phyloP scores from a whole-genome alignment of 2,888 invertebrate species.

The Oscheius sp. region DNA sequence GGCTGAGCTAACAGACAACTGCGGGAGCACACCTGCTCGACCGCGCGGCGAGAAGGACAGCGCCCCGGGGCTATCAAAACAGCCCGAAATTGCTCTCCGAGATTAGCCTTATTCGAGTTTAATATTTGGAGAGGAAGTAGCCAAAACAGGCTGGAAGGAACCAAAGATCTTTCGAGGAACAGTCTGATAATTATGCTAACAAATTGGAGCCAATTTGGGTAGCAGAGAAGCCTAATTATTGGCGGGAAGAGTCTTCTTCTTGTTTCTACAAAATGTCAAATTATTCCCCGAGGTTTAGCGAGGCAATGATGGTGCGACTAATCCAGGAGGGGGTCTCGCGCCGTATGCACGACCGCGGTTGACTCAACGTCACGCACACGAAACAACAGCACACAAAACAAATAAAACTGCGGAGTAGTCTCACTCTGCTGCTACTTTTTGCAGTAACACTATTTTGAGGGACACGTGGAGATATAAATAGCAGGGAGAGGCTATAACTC shows the following conservation, averaged over 20 bases:
- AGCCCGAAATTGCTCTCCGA: not conserved
- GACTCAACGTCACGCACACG: constrained; percentile 32
- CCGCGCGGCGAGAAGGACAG: constrained; percentile 7
- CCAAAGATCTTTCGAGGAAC: not conserved
- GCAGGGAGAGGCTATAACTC: not conserved
- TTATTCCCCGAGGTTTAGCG: not conserved
- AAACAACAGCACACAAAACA: constrained; percentile 32
- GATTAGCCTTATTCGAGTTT: not conserved
- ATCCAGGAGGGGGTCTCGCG: constrained; percentile 18
- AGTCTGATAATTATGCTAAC: not conserved
- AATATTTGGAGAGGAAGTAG: not conserved
- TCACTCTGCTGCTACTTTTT: not conserved
- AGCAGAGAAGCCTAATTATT: constrained; percentile 10
- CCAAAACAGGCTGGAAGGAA: not conserved
- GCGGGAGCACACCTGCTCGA: not conserved
- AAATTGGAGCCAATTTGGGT: constrained; percentile 11
- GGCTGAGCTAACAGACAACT: constrained; percentile 28
- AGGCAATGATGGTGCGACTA: constrained; percentile 19
- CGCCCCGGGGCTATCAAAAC: constrained; percentile 10
- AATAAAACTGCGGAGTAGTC: constrained; percentile 14
- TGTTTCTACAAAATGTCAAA: not conserved
- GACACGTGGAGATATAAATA: constrained; percentile 17
- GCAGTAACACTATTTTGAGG: not conserved
- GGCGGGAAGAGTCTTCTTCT: not conserved
- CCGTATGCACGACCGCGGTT: constrained; percentile 21